These are phyloP conservation scores for Lontra canadensis DNA, from an alignment of 2,113 vertebrate species.

Conservation along the genomic window DNA sequence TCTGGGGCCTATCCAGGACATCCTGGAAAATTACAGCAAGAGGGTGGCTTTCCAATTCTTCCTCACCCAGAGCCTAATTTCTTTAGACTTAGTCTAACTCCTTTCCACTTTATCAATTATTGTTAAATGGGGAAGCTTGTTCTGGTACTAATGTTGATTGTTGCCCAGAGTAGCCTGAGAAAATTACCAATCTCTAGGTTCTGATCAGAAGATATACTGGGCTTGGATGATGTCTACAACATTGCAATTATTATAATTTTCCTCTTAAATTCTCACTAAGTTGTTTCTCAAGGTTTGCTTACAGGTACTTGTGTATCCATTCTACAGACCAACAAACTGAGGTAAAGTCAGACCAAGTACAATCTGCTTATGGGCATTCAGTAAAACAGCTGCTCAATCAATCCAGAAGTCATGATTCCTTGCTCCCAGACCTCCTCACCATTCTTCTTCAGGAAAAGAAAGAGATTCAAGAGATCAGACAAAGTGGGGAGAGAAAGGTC, in stretches of 20 bases:
- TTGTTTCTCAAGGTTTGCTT: background rate
- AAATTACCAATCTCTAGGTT: background rate
- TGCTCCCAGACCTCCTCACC: background rate
- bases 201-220: background rate
- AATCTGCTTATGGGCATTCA: background rate
- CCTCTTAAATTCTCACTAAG: background rate
- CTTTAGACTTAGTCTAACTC: conserved; percentile 17
- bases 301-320: background rate
- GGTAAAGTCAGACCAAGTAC: background rate
- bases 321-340: background rate
- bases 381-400: background rate
- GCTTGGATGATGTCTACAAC: background rate
- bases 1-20: conserved; percentile 47
- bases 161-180: background rate
- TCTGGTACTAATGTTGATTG: background rate
- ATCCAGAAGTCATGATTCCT: background rate
- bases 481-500: background rate
- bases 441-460: background rate
- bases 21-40: conserved; percentile 62
- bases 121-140: background rate
- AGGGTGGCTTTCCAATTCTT: background rate
- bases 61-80: conserved; percentile 4
- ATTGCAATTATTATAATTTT: background rate
- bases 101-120: background rate
- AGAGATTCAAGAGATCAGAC: background rate